Evolutionary conservation across 2,888 invertebrate genomes (phyloP).

Genomic region (Chalcis sispes): DNA sequence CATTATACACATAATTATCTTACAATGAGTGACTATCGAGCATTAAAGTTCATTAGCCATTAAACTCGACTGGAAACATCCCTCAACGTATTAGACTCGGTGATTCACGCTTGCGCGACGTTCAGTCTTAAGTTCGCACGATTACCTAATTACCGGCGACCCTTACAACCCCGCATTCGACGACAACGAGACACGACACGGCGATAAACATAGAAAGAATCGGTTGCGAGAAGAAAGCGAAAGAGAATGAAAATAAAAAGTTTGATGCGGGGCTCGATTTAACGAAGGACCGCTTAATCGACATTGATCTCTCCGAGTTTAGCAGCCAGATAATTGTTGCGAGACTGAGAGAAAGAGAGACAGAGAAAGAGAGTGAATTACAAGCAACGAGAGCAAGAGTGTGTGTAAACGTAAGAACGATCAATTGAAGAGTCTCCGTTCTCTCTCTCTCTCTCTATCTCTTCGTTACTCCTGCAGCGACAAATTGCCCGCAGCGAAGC

Average conservation of each 20-base stretch:
- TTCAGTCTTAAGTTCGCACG: constrained; percentile 16
- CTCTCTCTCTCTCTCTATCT: too few species aligned
- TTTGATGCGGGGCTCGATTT: constrained; percentile 16
- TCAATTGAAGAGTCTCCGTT: constrained; percentile 60
- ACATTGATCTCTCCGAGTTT: constrained; percentile 41
- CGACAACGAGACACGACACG: not conserved
- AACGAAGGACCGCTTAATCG: constrained; percentile 52
- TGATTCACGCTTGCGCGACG: too few species aligned
- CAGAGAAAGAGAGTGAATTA: constrained; percentile 65
- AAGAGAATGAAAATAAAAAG: constrained; percentile 21
- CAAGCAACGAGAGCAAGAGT: constrained; percentile 55
- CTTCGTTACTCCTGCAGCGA: not conserved
- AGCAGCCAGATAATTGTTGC: too few species aligned
- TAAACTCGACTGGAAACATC: too few species aligned
- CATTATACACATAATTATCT: too few species aligned
- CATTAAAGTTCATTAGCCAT: too few species aligned
- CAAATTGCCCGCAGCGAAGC: too few species aligned
- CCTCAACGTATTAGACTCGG: too few species aligned
- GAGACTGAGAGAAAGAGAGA: too few species aligned
- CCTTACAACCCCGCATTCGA: constrained; percentile 36
- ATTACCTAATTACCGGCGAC: constrained; percentile 38
- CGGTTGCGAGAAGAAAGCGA: constrained; percentile 9
- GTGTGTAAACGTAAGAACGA: constrained; percentile 75
- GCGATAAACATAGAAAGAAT: constrained; percentile 23
- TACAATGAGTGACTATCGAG: too few species aligned